Evolutionary conservation across 1,140 invertebrate species (phyloP), one percentile per base, ranked within the genome.

Genomic region (Condylostylus longicornis): DNA sequence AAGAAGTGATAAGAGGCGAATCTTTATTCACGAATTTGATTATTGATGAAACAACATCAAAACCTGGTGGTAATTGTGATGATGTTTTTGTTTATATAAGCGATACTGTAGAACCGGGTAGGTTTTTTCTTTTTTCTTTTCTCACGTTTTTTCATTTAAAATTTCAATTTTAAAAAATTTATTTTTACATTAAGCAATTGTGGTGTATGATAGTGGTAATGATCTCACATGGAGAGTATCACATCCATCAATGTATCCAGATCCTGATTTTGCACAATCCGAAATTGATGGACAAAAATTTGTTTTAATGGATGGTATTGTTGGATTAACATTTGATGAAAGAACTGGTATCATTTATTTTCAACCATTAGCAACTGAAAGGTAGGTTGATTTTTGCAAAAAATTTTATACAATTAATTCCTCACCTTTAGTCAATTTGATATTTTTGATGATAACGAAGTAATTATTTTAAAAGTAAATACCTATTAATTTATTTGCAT

Each of bases 301-400:
- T 51, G 77, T 79, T 7, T 58, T 86, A 2, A 77, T 80, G 67
- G 82, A 86, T 51, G 82, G 81, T 4, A 63, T 87, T 17, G 76
- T 86, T 0, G 82, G 82, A 0, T 49, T 87, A n/a, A 67, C 77
- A 0, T 72, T 82, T 42, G 82, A 81, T 0, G 69, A 75, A 0
- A 69, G 68, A 30, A 62, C 71, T 15, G 71, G 69, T 1, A 62
- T 70, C 1, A 43, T 86, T 0, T 87, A 82, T 52, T 86, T 75
- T 62, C 81, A 85, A 54, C 81, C 83, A 1, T 58, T 86, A 38
- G 82, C 82, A n/a, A 82, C 79, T 5, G 74, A 84, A 58, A 70
- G 79, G 68, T 72, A 49, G 44, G 42, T n/a, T n/a, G 10, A 21
- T 21, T 34, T 10, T 5, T 32, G 2, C 8, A 32, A 32, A 32